Base-by-base conservation (phyloP, 2,113 vertebrate genomes). In the Paedocypris sp. region DNA sequence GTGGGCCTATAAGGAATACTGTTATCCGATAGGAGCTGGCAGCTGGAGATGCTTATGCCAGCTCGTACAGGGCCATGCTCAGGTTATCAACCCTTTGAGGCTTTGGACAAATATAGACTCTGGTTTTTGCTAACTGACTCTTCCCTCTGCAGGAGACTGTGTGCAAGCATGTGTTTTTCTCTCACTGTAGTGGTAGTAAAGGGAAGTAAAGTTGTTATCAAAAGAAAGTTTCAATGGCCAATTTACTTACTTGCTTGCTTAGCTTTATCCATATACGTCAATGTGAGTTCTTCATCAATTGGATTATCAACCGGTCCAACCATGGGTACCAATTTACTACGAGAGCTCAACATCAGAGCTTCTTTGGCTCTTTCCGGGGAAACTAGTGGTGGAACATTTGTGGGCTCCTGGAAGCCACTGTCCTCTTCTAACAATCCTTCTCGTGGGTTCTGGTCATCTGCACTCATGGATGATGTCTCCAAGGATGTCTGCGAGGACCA, bases 171-270 rank as follows among this genome's bases (percentile, higher is more conserved):
- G n/a, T n/a, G n/a, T n/a, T n/a, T n/a, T n/a, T n/a, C n/a, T n/a
- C n/a, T n/a, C n/a, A n/a, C n/a, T n/a, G n/a, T n/a, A n/a, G n/a
- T n/a, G n/a, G n/a, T n/a, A n/a, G n/a, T n/a, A n/a, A n/a, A n/a
- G n/a, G n/a, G n/a, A n/a, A n/a, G n/a, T n/a, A n/a, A n/a, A 31
- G 3, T 16, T 49, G 22, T 2, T 41, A 36, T 6, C 12, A 4
- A 43, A 15, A 23, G 13, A 12, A 11, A 10, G 25, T 54, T 15
- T 61, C 19, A n/a, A 19, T n/a, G n/a, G 11, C 6, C 4, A 18
- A 25, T 61, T 52, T 69, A 97, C 95, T 95, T 84, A 99, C 95
- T 98, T 73, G 95, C 95, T 90, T 95, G 90, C 66, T 90, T 98
- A 69, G 95, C 94, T 81, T 98, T 99, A 76, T 97, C 90, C 38